Conservation (phyloP, 1,140 invertebrate species). For the Oncopeltus fasciatus region DNA sequence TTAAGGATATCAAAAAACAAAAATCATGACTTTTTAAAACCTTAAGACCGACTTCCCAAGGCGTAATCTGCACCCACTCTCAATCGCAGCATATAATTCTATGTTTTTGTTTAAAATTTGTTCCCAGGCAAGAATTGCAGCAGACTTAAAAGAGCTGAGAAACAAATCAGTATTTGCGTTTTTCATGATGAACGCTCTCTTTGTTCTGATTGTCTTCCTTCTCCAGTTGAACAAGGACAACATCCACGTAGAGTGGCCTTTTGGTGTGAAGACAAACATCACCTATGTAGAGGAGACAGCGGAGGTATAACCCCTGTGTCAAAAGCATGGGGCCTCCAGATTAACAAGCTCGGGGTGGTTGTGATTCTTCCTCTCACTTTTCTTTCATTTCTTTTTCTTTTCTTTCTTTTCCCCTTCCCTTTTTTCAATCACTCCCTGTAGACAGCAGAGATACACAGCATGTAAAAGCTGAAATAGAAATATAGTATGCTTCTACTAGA, state of each 20-base stretch:
- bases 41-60: constrained; percentile 4
- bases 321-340: constrained; percentile 12
- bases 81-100: not conserved
- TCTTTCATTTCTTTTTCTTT: constrained; percentile 9
- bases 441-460: not conserved
- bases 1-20: no score
- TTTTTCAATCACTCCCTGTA: not conserved
- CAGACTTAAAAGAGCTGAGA: constrained; percentile 77
- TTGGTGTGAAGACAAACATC: constrained; percentile 86
- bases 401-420: not conserved
- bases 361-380: not conserved
- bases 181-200: constrained; percentile 98
- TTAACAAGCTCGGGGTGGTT: constrained; percentile 13
- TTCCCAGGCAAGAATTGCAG: constrained; percentile 68
- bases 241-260: constrained; percentile 85
- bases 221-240: constrained; percentile 96
- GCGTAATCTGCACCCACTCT: constrained; percentile 9
- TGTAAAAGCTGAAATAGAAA: not conserved
- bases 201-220: constrained; percentile 95
- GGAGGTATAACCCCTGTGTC: constrained; percentile 43
- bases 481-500: not conserved
- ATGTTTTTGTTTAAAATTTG: constrained; percentile 14
- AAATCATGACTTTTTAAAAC: no score
- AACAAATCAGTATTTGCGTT: constrained; percentile 96
- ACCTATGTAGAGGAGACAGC: constrained; percentile 79